Evolutionary conservation across 2,888 invertebrate species (phyloP).

Genomic region (Aphodius sticticus): DNA sequence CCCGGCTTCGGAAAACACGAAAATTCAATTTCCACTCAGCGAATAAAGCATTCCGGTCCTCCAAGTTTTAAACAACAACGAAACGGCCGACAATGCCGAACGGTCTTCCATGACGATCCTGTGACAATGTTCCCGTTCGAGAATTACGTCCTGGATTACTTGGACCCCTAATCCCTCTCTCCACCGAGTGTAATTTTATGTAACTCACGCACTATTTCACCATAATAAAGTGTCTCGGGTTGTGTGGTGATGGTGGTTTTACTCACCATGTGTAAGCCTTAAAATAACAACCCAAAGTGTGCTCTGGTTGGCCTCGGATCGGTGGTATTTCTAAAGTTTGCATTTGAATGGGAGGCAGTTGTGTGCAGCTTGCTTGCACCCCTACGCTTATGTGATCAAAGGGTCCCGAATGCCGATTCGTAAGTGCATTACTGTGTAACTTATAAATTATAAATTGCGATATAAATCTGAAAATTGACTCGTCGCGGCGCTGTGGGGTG

Average conservation of each 20-base stretch:
- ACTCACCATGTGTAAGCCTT: conserved; percentile 8
- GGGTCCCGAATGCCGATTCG: conserved; percentile 44
- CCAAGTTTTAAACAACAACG: conserved; percentile 20
- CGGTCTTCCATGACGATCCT: conserved; percentile 10
- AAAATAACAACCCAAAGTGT: conserved; percentile 21
- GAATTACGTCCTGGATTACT: conserved; percentile 41
- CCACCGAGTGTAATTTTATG: conserved; percentile 43
- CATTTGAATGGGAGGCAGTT: conserved; percentile 45
- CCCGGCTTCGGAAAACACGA: conserved; percentile 30
- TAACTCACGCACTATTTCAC: conserved; percentile 47
- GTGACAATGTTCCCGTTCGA: not conserved
- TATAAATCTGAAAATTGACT: not conserved
- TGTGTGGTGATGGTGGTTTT: conserved; percentile 35
- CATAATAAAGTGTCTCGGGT: conserved; percentile 45
- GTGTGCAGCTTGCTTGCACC: conserved; percentile 46
- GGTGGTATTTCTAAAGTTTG: conserved; percentile 34
- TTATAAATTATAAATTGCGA: conserved; percentile 45
- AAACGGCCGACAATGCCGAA: not conserved
- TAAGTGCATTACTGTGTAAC: conserved; percentile 49
- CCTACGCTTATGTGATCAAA: conserved; percentile 44
- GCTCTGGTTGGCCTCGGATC: not conserved
- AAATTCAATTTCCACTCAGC: conserved; percentile 32
- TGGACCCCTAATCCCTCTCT: conserved; percentile 35
- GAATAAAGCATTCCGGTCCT: conserved; percentile 6
- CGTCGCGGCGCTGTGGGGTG: not conserved